Conservation (phyloP, 2,888 invertebrate genomes). For the Ectobius pallidus region DNA sequence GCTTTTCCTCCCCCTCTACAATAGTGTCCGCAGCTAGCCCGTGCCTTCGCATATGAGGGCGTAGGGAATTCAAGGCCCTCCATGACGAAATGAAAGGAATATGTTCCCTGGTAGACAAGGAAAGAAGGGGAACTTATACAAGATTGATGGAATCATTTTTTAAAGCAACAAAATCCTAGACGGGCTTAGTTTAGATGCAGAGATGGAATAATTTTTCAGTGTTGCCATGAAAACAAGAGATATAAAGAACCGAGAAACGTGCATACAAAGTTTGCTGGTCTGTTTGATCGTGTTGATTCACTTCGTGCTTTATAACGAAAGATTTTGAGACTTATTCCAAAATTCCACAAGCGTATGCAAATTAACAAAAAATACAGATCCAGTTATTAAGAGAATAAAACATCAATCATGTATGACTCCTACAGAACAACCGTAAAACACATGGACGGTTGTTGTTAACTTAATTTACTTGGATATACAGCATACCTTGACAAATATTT, state of each 20-base stretch:
- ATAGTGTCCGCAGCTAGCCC: neutral
- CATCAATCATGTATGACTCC: no score
- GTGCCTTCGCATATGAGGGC: neutral
- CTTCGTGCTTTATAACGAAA: no score
- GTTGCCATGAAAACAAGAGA: neutral
- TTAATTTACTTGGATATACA: no score
- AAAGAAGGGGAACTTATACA: slow-evolving; percentile 5
- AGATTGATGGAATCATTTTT: slow-evolving; percentile 13
- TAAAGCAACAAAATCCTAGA: neutral
- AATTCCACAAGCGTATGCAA: no score
- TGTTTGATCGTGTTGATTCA: no score
- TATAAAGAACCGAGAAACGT: neutral
- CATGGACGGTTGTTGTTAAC: no score
- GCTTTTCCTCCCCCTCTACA: neutral
- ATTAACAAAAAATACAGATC: no score
- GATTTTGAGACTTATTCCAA: no score
- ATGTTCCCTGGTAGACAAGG: slow-evolving; percentile 9
- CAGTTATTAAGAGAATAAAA: no score
- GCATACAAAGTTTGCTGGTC: no score
- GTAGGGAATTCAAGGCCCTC: neutral
- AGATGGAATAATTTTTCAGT: neutral
- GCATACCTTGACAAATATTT: no score
- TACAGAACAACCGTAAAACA: no score
- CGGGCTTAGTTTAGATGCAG: neutral
- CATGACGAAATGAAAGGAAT: slow-evolving; percentile 13